Conservation (phyloP, 2,888 invertebrate species). For the Drosophila subquinaria region DNA sequence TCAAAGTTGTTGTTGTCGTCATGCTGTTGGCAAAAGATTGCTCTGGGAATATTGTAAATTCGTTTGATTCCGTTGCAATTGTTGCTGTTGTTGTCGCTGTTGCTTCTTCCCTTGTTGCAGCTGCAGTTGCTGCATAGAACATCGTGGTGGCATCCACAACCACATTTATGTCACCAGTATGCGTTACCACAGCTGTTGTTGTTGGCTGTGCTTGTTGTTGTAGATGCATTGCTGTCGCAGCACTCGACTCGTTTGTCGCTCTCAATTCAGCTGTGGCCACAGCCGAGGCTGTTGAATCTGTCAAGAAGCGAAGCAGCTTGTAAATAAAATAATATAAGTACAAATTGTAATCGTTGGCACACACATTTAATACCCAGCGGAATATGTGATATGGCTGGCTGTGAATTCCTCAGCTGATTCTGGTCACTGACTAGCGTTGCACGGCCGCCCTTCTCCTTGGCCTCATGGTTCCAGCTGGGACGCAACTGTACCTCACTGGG, state of each 20-base stretch:
- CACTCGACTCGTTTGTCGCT: not conserved
- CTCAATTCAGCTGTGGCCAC: slow-evolving; percentile 1
- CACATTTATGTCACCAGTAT: slow-evolving; percentile 54
- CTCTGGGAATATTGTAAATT: slow-evolving; percentile 50
- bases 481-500: slow-evolving; percentile 75
- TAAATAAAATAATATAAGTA: slow-evolving; percentile 1
- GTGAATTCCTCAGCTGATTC: not conserved
- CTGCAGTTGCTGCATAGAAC: slow-evolving; percentile 43
- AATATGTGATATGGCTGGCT: slow-evolving; percentile 23
- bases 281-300: slow-evolving; percentile 48
- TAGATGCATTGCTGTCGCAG: not conserved
- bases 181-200: slow-evolving; percentile 43
- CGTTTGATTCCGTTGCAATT: slow-evolving; percentile 17
- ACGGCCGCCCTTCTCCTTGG: not conserved
- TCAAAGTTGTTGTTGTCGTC: slow-evolving; percentile 6
- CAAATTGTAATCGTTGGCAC: not conserved
- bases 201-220: slow-evolving; percentile 25
- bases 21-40: slow-evolving; percentile 25
- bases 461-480: slow-evolving; percentile 60
- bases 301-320: slow-evolving; percentile 26
- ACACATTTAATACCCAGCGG: slow-evolving; percentile 68
- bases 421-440: not conserved
- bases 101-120: not conserved
- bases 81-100: not conserved
- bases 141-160: slow-evolving; percentile 67